Conservation (phyloP, 2,888 invertebrate species). For the Stenodera caucasica region DNA sequence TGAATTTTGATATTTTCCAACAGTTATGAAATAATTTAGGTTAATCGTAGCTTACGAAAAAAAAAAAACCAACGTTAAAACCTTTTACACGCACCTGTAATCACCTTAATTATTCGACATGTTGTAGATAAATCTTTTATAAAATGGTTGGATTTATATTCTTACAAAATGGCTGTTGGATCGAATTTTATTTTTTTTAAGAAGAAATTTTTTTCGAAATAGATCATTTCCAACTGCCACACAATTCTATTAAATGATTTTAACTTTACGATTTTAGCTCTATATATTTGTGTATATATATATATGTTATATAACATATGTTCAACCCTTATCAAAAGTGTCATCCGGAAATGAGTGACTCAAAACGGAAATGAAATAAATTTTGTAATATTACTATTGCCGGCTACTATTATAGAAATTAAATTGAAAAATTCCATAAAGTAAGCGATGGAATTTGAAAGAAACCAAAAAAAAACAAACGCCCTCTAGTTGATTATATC, state of each 20-base stretch:
- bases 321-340: conserved; percentile 3
- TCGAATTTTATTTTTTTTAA: neutral
- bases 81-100: neutral
- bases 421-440: neutral
- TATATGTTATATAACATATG: neutral
- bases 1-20: neutral
- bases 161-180: too few species aligned
- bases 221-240: conserved; percentile 2
- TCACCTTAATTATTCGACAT: conserved; percentile 7
- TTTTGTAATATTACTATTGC: conserved; percentile 1
- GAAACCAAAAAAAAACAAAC: too few species aligned
- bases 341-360: neutral
- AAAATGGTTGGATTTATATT: conserved; percentile 1
- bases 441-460: too few species aligned
- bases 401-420: neutral
- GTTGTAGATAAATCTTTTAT: neutral
- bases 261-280: neutral
- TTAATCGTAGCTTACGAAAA: neutral
- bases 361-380: conserved; percentile 2
- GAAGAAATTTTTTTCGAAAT: neutral
- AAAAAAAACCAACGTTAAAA: neutral
- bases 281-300: neutral
- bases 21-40: neutral
- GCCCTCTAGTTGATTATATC: too few species aligned
- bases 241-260: conserved; percentile 3